These are phyloP conservation scores for Altica lythri DNA, from an alignment of 2,888 invertebrate species.

Conservation along the genomic window DNA sequence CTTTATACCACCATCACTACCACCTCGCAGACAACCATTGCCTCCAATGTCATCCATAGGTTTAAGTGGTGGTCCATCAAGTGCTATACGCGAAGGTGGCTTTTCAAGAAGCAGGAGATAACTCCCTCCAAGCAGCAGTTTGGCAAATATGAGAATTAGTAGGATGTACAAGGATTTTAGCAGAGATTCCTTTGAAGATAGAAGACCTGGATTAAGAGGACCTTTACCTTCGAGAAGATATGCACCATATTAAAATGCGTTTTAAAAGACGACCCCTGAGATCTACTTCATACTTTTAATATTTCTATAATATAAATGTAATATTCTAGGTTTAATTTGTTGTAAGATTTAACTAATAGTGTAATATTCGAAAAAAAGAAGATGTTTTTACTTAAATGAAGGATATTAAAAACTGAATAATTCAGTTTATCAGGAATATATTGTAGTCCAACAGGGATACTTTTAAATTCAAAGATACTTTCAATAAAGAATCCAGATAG, in stretches of 20 bases:
- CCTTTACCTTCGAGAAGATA: slow-evolving; percentile 84
- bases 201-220: slow-evolving; percentile 79
- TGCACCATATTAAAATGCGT: slow-evolving; percentile 75
- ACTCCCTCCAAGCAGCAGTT: slow-evolving; percentile 66
- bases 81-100: slow-evolving; percentile 65
- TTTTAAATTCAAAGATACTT: no score
- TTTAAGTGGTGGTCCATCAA: slow-evolving; percentile 63
- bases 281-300: no score
- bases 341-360: no score
- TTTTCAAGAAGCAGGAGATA: slow-evolving; percentile 69
- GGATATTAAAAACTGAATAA: no score
- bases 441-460: no score
- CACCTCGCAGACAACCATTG: slow-evolving; percentile 74
- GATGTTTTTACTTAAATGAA: no score
- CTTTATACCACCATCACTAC: slow-evolving; percentile 74
- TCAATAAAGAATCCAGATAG: no score
- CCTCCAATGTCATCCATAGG: slow-evolving; percentile 69
- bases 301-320: no score
- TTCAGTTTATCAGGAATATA: no score
- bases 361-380: no score
- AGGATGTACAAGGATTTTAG: slow-evolving; percentile 88
- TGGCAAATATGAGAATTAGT: slow-evolving; percentile 54
- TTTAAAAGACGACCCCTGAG: neutral
- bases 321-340: no score
- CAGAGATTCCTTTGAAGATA: slow-evolving; percentile 85